Evolutionary conservation across 2,797 vertebrate species (phyloP), one percentile per base, ranked within the genome.

Genomic region (Falco naumanni): DNA sequence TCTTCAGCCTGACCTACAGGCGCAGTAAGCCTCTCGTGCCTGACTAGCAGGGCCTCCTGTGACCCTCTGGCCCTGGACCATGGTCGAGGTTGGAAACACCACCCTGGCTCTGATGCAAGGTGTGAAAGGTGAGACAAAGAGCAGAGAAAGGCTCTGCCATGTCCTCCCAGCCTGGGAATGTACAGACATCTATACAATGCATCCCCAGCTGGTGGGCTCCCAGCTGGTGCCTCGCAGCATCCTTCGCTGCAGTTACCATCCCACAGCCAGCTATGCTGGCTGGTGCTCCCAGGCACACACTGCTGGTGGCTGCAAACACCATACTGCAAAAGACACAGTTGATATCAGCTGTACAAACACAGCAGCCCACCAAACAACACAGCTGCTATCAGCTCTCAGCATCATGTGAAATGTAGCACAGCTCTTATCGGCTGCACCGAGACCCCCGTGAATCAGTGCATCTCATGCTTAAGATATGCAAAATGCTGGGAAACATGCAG

Each of bases 401-500:
- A 41, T 79, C 34, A n/a, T 34, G 47, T 79, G 70, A 95, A 86
- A 84, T 57, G 76, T 0, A 86, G 76, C 69, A 48, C 63, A 56
- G 26, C 83, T 34, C 63, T 69, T 76, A 68, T 76, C 78, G 77
- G 29, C 48, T 4, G 2, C 0, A 0, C 22, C 0, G 25, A 90
- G 66, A 91, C 43, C 33, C 3, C 37, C 37, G 5, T 59, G 74
- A 93, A 84, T 89, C 43, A 33, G 54, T 0, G 0, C 34, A 66
- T 82, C 86, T 60, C 1, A 0, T 0, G 0, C 39, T 0, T 31
- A 43, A 74, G 41, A 33, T 13, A 70, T 0, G 1, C 41, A 64
- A 61, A 95, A 76, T 37, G 34, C 18, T 34, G 34, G 21, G 54
- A 86, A 79, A 84, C 0, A 0, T 37, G 21, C 39, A 71, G 77